Percentiles rank a stretch among this genome's conserved stretches.
Conservation (phyloP, 2,797 vertebrate genomes). For the Brachyrhaphis roseni region DNA sequence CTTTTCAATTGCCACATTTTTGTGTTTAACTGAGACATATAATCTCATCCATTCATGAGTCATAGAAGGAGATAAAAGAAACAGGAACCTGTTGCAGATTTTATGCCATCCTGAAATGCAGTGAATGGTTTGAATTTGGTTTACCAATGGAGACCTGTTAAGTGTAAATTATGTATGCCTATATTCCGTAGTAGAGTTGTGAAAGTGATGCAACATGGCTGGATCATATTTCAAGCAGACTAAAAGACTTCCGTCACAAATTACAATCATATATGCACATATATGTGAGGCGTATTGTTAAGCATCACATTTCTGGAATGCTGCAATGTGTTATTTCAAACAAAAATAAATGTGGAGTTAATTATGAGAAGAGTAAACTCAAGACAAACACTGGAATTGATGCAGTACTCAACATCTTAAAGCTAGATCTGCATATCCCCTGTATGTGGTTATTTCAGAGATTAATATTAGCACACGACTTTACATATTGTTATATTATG, state of each 20-base stretch:
- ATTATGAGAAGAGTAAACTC: background rate
- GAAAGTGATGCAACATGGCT: constrained; percentile 16
- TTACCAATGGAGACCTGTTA: background rate
- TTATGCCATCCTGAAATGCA: background rate
- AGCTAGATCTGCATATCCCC: background rate
- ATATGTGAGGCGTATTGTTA: background rate
- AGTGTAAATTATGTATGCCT: background rate
- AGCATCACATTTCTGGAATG: constrained; percentile 1
- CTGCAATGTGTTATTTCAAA: constrained; percentile 9
- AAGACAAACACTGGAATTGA: background rate
- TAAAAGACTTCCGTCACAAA: constrained; percentile 17
- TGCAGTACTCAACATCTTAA: background rate
- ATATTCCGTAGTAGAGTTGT: constrained; percentile 12
- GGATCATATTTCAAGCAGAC: constrained; percentile 26
- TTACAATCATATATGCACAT: background rate
- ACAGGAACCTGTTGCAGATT: background rate
- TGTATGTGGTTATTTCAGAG: background rate
- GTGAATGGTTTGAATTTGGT: background rate
- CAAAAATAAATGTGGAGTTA: background rate
- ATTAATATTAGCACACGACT: background rate
- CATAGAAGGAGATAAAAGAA: background rate
- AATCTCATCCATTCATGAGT: background rate
- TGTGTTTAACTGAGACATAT: background rate
- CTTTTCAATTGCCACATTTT: background rate
- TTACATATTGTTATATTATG: no score